Evolutionary conservation across 1,140 invertebrate genomes (phyloP), one percentile per base, ranked within the genome.

Genomic region (Calliopsis andreniformis): DNA sequence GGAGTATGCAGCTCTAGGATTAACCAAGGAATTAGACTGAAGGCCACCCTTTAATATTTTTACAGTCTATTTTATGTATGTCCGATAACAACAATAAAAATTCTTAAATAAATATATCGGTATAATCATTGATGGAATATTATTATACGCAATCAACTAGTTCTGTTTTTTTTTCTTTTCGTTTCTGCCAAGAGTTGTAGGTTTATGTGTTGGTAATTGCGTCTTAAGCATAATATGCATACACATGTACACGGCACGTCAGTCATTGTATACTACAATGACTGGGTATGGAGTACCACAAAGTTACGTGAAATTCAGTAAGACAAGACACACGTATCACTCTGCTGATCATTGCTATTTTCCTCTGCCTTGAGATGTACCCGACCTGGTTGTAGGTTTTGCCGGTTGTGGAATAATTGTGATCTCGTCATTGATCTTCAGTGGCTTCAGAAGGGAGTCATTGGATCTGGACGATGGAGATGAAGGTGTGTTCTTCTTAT

Each of bases 401-500:
- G 94, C 94, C 71, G 96, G 96, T 89, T 98, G 97, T 78, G 97
- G 96, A 92, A 97, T 97, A 83, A 98, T 97, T 71, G 97, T 98
- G 79, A 98, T 98, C 92, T 98, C 97, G 91, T 98, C 97, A 91
- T 97, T 98, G 79, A 98, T 97, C 92, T 97, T 97, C 49, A 97
- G 91, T 49, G 97, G 96, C 87, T 97, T 97, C 61, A 97, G 88
- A 72, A 96, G 89, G n/a, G 95, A 94, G 83, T 96, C 95, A 76
- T 93, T 92, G 69, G 94, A 94, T 86, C 92, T 90, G 35, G 91
- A 88, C 82, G 93, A 93, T 51, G 92, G 87, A 20, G 91, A 89
- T 30, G 91, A 87, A 58, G 89, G 92, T 55, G 93, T 87, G 61
- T 94, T 94, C 87, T 96, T 96, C 88, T 96, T 96, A 84, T 96